These are phyloP conservation scores for Drosophila demipolita DNA, from an alignment of 2,888 invertebrate species.

Conservation along the genomic window DNA sequence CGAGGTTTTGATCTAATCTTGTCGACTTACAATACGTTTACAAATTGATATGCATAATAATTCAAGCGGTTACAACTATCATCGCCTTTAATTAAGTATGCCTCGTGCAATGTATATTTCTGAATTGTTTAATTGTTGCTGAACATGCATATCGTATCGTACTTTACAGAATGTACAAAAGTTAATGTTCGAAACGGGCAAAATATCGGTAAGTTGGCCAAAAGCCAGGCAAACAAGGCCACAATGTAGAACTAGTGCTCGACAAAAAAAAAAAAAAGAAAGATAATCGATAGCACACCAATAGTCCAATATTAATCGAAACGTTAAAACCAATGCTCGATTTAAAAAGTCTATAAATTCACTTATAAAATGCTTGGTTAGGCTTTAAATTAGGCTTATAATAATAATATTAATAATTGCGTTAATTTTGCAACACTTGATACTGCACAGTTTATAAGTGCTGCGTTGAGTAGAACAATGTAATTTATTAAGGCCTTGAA, in stretches of 20 bases:
- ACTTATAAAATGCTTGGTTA: conserved; percentile 29
- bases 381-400: conserved; percentile 14
- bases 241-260: conserved; percentile 19
- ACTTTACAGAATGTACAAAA: conserved; percentile 83
- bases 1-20: conserved; percentile 68
- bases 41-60: conserved; percentile 59
- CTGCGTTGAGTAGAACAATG: conserved; percentile 17
- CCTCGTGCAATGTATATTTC: conserved; percentile 59
- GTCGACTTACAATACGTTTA: conserved; percentile 39
- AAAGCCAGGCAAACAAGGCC: conserved; percentile 19
- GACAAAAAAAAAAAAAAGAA: background rate
- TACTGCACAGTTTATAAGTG: conserved; percentile 12
- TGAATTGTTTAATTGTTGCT: conserved; percentile 46
- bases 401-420: background rate
- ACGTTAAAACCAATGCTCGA: conserved; percentile 28
- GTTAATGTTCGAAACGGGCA: conserved; percentile 84
- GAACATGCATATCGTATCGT: conserved; percentile 58
- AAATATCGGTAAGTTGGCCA: conserved; percentile 82
- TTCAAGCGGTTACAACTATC: conserved; percentile 39
- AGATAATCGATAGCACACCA: conserved; percentile 31
- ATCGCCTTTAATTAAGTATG: conserved; percentile 53
- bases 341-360: conserved; percentile 33
- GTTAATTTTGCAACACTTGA: conserved; percentile 16
- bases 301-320: conserved; percentile 23
- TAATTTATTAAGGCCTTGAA: conserved; percentile 14